Conservation (phyloP, 2,888 invertebrate species). For the Sussaba pulchella region DNA sequence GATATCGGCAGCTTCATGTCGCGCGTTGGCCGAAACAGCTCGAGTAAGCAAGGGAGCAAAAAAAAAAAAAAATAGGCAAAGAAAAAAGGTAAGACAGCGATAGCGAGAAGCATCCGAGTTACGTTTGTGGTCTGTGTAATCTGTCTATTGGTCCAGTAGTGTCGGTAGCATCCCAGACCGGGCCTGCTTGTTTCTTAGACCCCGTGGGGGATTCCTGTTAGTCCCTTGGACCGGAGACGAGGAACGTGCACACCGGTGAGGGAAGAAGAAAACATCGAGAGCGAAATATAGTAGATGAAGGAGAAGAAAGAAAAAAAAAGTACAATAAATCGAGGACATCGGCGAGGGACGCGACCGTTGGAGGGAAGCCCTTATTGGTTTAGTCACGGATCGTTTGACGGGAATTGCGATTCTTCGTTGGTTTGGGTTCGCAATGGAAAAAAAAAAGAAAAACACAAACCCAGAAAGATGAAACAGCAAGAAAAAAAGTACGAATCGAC, state of each 20-base stretch:
- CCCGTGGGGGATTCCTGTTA: conserved; percentile 11
- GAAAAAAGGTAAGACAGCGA: not conserved
- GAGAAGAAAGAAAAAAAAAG: conserved; percentile 8
- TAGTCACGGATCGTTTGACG: conserved; percentile 78
- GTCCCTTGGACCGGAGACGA: not conserved
- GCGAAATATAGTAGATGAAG: conserved; percentile 24
- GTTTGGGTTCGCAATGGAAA: conserved; percentile 28
- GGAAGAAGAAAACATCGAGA: not conserved
- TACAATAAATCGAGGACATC: conserved; percentile 21
- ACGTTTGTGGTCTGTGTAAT: not conserved
- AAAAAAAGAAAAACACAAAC: too few species aligned
- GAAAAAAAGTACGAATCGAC: not conserved
- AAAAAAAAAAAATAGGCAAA: conserved; percentile 17
- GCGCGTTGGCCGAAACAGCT: conserved; percentile 19
- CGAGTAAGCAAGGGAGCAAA: not conserved
- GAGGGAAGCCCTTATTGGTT: conserved; percentile 77
- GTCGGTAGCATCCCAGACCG: not conserved
- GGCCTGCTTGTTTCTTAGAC: conserved; percentile 29
- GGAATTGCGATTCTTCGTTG: conserved; percentile 72
- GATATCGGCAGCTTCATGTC: conserved; percentile 26
- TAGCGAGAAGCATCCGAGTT: not conserved
- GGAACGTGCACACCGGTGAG: conserved; percentile 13
- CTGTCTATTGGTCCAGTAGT: conserved; percentile 5
- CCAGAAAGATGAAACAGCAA: not conserved
- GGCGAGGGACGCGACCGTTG: conserved; percentile 30